Base-by-base conservation (phyloP, 2,113 vertebrate species). In the Dasyprocta punctata region DNA sequence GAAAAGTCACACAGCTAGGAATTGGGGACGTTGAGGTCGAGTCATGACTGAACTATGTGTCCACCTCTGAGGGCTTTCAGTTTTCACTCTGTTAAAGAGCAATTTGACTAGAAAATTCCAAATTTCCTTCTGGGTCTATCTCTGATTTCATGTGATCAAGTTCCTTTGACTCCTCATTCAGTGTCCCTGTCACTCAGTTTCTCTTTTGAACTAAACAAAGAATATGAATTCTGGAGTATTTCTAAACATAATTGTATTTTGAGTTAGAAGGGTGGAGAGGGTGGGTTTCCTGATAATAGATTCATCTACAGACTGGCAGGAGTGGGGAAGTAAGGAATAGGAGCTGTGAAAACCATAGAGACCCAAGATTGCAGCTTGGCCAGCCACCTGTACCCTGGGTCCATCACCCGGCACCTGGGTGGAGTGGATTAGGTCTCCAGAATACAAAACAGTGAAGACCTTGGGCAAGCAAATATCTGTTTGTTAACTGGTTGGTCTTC, bases 221-320 rank as follows among this genome's bases (percentile, higher is more conserved):
- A 30, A 38, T 56, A 13, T 80, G 52, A 44, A 30, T 94, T 88
- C 61, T 65, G 41, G 38, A 65, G 58, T 78, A 4, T 82, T 92
- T 83, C 60, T 96, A 20, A 94, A 83, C 26, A 44, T 69, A 84
- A 60, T 44, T 96, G n/a, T 88, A 24, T 96, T 67, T 91, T 75
- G 84, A 87, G 56, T 77, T 65, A 47, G 58, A 63, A 86, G 33
- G 73, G 67, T 17, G 49, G 89, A 92, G 61, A 80, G 92, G 36
- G 22, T 86, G 33, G 36, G 36, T 65, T 86, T 67, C 84, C 38
- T 49, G 24, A 52, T 84, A 33, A 56, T 36, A 61, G 52, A 73
- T 61, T 71, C 14, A 44, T 69, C 81, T 82, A 10, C 17, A 11
- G 24, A 89, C 56, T 86, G 38, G 47, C 63, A 89, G 63, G 54